These are phyloP conservation scores for Furcula furcula DNA, from an alignment of 2,888 invertebrate species.

Conservation along the genomic window DNA sequence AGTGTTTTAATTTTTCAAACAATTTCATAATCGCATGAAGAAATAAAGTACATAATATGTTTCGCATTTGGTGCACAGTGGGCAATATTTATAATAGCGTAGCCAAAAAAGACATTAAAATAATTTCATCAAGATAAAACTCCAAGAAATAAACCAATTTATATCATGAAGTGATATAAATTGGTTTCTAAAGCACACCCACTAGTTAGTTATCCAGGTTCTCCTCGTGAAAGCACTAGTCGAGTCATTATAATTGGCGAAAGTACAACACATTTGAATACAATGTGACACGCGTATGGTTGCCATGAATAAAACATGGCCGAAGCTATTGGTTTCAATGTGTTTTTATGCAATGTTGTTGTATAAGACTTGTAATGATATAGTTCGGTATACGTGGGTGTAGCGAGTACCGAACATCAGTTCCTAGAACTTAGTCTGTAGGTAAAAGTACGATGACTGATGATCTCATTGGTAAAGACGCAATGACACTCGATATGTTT, in stretches of 20 bases:
- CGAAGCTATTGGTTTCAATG: slow-evolving; percentile 34
- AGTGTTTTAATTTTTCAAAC: too few species aligned
- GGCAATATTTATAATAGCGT: neutral
- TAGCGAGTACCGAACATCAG: slow-evolving; percentile 13
- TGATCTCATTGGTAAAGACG: neutral
- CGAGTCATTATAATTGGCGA: slow-evolving; percentile 68
- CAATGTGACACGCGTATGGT: slow-evolving; percentile 61
- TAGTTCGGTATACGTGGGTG: slow-evolving; percentile 20
- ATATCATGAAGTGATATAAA: neutral
- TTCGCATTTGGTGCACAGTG: neutral
- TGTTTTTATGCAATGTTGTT: slow-evolving; percentile 61
- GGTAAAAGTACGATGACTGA: neutral
- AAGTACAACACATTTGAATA: slow-evolving; percentile 76
- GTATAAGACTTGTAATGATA: slow-evolving; percentile 49
- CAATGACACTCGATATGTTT: too few species aligned
- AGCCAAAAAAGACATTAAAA: neutral
- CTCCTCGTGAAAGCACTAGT: slow-evolving; percentile 55
- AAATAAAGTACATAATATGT: neutral
- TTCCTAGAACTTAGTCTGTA: slow-evolving; percentile 21
- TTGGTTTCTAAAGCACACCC: slow-evolving; percentile 32
- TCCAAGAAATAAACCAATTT: neutral
- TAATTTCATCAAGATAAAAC: neutral
- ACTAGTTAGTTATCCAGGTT: slow-evolving; percentile 45
- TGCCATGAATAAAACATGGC: slow-evolving; percentile 70
- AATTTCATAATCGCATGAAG: too few species aligned